A percentile compares a stretch with the other conserved stretches of the same genome.
These are phyloP conservation scores for Tachina lurida DNA, from an alignment of 2,888 invertebrate species.

Conservation along the genomic window DNA sequence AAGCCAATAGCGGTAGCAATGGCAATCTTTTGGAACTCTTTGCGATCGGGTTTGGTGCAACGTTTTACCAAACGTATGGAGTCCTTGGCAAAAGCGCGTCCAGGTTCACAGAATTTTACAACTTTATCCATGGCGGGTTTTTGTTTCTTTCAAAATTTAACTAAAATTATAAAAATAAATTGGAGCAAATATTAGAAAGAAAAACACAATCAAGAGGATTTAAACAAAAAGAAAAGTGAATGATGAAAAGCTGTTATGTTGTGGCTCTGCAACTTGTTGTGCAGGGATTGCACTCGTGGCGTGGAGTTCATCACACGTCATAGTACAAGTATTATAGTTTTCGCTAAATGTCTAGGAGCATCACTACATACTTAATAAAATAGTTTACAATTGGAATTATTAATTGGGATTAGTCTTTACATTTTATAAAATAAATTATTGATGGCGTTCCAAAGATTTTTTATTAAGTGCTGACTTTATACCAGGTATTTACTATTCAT, in stretches of 20 bases:
- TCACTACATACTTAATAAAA: no score
- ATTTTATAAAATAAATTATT: background rate
- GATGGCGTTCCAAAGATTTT: background rate
- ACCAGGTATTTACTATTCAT: background rate
- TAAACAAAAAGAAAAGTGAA: conserved; percentile 8
- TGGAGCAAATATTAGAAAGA: conserved; percentile 5
- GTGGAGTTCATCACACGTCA: conserved; percentile 71
- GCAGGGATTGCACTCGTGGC: conserved; percentile 76
- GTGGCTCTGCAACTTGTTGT: conserved; percentile 9
- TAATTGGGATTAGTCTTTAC: background rate
- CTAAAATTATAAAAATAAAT: conserved; percentile 57
- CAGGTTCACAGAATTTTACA: conserved; percentile 96
- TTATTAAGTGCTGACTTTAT: background rate
- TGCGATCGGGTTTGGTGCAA: conserved; percentile 99
- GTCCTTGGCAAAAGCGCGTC: conserved; percentile 98
- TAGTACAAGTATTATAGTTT: background rate
- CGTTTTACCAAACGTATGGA: conserved; percentile 98
- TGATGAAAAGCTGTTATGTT: conserved; percentile 5
- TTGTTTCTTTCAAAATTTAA: conserved; percentile 34
- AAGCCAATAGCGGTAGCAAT: conserved; percentile 99
- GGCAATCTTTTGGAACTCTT: conserved; percentile 99
- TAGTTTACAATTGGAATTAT: background rate
- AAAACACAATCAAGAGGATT: background rate
- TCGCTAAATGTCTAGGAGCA: no score
- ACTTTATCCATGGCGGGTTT: conserved; percentile 95